Evolutionary conservation across 2,797 vertebrate species (phyloP).

Genomic region (Cyclura pinguis): DNA sequence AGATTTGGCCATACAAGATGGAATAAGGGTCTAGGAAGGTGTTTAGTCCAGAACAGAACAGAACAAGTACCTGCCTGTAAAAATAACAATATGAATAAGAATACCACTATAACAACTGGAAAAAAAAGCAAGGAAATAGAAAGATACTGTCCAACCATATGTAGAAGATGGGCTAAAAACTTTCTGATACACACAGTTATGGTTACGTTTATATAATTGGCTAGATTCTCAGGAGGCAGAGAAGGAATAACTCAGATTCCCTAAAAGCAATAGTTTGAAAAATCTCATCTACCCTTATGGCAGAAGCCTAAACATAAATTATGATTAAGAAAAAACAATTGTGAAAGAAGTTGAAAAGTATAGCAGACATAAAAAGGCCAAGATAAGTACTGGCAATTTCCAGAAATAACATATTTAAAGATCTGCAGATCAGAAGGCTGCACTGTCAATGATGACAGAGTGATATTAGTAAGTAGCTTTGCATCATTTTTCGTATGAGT

Average conservation of each 20-base stretch:
- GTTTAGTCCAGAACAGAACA: too few relatives aligned
- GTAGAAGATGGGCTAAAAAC: neutral
- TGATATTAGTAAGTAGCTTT: constrained; percentile 34
- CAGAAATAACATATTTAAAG: constrained; percentile 31
- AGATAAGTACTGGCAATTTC: neutral
- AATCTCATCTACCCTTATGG: neutral
- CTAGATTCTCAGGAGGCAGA: constrained; percentile 7
- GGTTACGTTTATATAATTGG: constrained; percentile 1
- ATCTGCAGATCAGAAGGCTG: neutral
- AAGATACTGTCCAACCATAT: neutral
- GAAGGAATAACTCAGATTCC: neutral
- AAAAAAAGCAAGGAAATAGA: too few relatives aligned
- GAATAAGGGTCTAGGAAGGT: too few relatives aligned
- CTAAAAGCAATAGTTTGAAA: constrained; percentile 13
- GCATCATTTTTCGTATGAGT: constrained; percentile 19
- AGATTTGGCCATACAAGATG: too few relatives aligned
- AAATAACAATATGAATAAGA: too few relatives aligned
- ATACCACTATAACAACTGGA: too few relatives aligned
- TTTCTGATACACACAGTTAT: neutral
- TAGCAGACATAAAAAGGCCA: constrained; percentile 18
- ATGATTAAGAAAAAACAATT: neutral
- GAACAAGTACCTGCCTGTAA: too few relatives aligned
- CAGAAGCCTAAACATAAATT: constrained; percentile 15
- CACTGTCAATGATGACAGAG: neutral
- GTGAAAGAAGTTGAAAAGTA: neutral